Percentiles rank a stretch among this genome's conserved stretches.
phyloP scores from a whole-genome alignment of 2,113 vertebrate species.

The Beaufortia kweichowensis region DNA sequence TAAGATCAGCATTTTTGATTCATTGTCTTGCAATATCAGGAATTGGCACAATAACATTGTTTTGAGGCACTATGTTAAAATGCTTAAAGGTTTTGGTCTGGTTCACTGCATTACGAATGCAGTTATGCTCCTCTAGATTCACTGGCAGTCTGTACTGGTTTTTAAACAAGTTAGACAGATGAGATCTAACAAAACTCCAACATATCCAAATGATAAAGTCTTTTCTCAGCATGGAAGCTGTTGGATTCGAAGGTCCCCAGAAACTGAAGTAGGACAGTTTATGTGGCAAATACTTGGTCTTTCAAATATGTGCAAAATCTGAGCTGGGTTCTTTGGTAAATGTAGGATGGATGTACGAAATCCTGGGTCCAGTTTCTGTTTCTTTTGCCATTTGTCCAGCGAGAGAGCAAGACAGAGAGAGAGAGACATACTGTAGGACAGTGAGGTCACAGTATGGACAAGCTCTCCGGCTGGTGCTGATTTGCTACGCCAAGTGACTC shows the following conservation, averaged over 20 bases:
- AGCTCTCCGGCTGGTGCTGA: slow-evolving; percentile 63
- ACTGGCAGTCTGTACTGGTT: neutral
- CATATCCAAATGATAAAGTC: neutral
- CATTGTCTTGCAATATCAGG: slow-evolving; percentile 15
- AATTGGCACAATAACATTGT: slow-evolving; percentile 32
- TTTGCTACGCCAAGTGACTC: slow-evolving; percentile 59
- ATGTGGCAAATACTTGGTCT: slow-evolving; percentile 52
- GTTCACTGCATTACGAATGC: neutral
- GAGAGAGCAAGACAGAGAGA: neutral
- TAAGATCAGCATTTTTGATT: slow-evolving; percentile 16
- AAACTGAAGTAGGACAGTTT: slow-evolving; percentile 1
- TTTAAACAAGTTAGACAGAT: neutral
- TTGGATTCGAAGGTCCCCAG: neutral
- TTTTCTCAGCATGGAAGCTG: slow-evolving; percentile 22
- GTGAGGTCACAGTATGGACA: slow-evolving; percentile 69
- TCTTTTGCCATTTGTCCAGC: neutral
- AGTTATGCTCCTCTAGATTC: neutral
- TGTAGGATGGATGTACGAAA: slow-evolving; percentile 36
- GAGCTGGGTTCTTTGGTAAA: slow-evolving; percentile 59
- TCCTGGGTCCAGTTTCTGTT: slow-evolving; percentile 12
- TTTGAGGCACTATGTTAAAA: slow-evolving; percentile 12
- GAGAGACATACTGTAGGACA: neutral
- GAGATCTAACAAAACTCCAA: slow-evolving; percentile 13
- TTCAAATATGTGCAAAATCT: slow-evolving; percentile 69
- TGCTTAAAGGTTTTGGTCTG: neutral